Base-by-base conservation (phyloP, 2,113 vertebrate genomes). In the Callipepla californica region DNA sequence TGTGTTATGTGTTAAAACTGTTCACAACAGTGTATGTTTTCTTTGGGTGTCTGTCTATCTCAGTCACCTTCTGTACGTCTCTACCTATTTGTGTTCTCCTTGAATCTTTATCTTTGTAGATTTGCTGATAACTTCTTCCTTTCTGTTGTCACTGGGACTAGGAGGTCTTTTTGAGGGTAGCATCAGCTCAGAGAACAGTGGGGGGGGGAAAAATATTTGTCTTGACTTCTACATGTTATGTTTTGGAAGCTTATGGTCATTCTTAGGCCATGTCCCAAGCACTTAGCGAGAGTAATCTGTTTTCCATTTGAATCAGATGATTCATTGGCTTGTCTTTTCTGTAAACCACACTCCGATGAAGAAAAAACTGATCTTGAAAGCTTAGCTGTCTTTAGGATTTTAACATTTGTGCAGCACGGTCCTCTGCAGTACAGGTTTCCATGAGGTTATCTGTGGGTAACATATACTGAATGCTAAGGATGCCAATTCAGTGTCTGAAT, bases 271-370 rank as follows among this genome's bases (percentile, higher is more conserved):
- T 23, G 48, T 68, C 85, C 67, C 59, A 82, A 40, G 45, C 62
- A 59, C 82, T 95, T 80, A 87, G 70, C 85, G 80, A 94, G 87
- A 94, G 28, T 42, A 81, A 81, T 70, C 66, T 89, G 74, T 85
- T 91, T 92, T 94, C 93, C n/a, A 66, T 92, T 91, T 79, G 76
- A 94, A 79, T 89, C 7, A 14, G 48, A 79, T 94, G 62, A 79
- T 75, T 94, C 30, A 36, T 68, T 92, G 57, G 28, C 36, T 75
- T 30, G 14, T 82, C 32, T 85, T 94, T 89, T 58, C 74, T 89
- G 73, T 72, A 92, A 79, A 82, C 78, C 36, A 47, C 74, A 51
- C 36, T 70, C 44, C 66, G 72, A 79, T 87, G 48, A 80, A 79
- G 58, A 80, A 61, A 82, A 58, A 86, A 42, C 53, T 84, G 55